Conservation (phyloP, 2,888 invertebrate genomes). For the Lithodes maja region DNA sequence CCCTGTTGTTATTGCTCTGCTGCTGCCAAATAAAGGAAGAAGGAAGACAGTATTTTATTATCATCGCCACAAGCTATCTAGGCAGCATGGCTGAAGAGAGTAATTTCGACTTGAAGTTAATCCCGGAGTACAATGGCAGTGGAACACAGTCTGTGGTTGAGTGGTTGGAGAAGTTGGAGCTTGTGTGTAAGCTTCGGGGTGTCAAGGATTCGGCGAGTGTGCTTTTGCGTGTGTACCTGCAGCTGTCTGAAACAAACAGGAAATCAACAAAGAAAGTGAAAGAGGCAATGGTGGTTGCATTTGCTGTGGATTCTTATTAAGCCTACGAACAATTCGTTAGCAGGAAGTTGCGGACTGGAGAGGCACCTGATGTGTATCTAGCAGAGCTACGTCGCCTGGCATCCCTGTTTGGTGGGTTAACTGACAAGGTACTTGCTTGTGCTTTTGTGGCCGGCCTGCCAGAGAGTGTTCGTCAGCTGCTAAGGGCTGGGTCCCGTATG, state of each 20-base stretch:
- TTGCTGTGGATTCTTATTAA: slow-evolving; percentile 24
- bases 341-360: slow-evolving; percentile 23
- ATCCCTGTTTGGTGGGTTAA: slow-evolving; percentile 15
- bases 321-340: slow-evolving; percentile 36
- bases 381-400: slow-evolving; percentile 44
- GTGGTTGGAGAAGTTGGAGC: slow-evolving; percentile 37
- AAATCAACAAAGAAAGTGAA: slow-evolving; percentile 13
- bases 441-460: slow-evolving; percentile 37
- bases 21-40: neutral
- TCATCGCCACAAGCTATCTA: slow-evolving; percentile 36
- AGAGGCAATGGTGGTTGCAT: slow-evolving; percentile 14
- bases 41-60: neutral
- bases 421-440: slow-evolving; percentile 25
- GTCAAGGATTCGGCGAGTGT: slow-evolving; percentile 28
- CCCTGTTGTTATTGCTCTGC: neutral
- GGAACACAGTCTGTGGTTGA: slow-evolving; percentile 32
- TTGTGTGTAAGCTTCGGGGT: slow-evolving; percentile 26
- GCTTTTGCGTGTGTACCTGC: slow-evolving; percentile 34
- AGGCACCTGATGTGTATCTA: slow-evolving; percentile 30
- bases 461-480: slow-evolving; percentile 27
- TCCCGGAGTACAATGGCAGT: slow-evolving; percentile 43
- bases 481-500: slow-evolving; percentile 34
- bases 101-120: slow-evolving; percentile 28
- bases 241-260: slow-evolving; percentile 16
- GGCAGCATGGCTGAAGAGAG: slow-evolving; percentile 2